These are phyloP conservation scores for Acanthurus leucopareius DNA, from an alignment of 2,797 vertebrate species.

Conservation along the genomic window DNA sequence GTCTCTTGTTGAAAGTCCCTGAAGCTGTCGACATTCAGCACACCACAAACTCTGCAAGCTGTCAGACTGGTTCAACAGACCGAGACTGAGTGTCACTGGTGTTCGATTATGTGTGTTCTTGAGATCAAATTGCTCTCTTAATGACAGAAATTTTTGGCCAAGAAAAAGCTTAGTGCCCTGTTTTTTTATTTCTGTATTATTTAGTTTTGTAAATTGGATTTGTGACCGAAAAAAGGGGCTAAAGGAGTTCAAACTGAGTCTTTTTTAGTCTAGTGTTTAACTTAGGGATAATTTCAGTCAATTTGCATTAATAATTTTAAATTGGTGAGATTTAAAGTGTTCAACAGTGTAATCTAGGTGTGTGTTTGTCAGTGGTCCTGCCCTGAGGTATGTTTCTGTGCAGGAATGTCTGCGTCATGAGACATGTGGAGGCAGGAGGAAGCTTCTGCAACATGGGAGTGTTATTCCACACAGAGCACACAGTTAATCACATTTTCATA, in stretches of 20 bases:
- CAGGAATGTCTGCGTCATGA: conserved; percentile 76
- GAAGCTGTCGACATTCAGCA: conserved; percentile 44
- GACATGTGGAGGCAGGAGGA: conserved; percentile 79
- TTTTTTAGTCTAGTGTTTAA: not conserved
- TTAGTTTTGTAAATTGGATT: not conserved
- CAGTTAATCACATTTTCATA: conserved; percentile 6
- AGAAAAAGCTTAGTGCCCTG: not conserved
- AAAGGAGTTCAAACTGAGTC: rapidly evolving
- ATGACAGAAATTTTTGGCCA: not conserved
- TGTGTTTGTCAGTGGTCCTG: conserved; percentile 32
- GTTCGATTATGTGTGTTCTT: not conserved
- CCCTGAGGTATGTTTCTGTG: conserved; percentile 67
- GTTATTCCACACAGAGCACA: conserved; percentile 9
- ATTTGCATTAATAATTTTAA: not conserved
- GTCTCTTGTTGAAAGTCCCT: conserved; percentile 65
- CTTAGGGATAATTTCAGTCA: rapidly evolving
- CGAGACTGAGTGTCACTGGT: conserved; percentile 17
- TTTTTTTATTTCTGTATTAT: not conserved
- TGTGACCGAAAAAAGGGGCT: not conserved
- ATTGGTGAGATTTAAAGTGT: not conserved
- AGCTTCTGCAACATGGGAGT: conserved; percentile 47
- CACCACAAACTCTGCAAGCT: conserved; percentile 58
- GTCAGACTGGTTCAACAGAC: conserved; percentile 74
- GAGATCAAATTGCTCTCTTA: not conserved
- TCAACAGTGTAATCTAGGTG: not conserved